These are phyloP conservation scores for Ommatoiulus sabulosus DNA, from an alignment of 2,888 invertebrate species.

Conservation along the genomic window DNA sequence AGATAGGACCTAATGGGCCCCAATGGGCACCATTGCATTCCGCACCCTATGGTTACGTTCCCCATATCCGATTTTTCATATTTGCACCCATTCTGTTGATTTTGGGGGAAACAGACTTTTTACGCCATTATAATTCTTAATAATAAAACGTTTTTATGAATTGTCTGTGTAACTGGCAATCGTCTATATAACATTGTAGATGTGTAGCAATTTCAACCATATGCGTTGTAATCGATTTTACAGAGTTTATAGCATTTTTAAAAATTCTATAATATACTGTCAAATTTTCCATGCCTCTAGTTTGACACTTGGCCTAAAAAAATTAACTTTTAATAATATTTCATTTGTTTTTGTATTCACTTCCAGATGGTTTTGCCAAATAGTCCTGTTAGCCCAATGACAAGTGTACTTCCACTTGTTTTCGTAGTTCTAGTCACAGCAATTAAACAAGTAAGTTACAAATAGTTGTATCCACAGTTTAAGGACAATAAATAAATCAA, in stretches of 20 bases:
- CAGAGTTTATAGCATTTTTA: not conserved
- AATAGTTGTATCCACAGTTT: not conserved
- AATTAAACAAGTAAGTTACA: conserved; percentile 73
- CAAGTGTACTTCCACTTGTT: conserved; percentile 79
- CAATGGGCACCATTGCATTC: no score
- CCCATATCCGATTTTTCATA: no score
- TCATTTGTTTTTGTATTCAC: not conserved
- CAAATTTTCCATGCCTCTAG: not conserved
- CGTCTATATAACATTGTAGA: not conserved
- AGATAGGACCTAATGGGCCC: no score
- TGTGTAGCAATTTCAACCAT: no score
- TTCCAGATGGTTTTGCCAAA: conserved; percentile 60
- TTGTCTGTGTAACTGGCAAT: not conserved
- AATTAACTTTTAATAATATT: not conserved
- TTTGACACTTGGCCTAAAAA: not conserved
- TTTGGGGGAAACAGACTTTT: no score
- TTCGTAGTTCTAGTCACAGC: conserved; percentile 84
- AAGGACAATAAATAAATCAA: no score
- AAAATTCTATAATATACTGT: not conserved
- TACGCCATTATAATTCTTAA: no score
- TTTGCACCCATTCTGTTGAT: no score
- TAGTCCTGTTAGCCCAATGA: conserved; percentile 83
- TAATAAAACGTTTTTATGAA: no score
- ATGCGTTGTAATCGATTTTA: no score
- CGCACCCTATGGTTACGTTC: no score